Percentiles rank a stretch among this genome's conserved stretches.
These are phyloP conservation scores for Alviniconcha strummeri DNA, from an alignment of 2,888 invertebrate species.

Conservation along the genomic window DNA sequence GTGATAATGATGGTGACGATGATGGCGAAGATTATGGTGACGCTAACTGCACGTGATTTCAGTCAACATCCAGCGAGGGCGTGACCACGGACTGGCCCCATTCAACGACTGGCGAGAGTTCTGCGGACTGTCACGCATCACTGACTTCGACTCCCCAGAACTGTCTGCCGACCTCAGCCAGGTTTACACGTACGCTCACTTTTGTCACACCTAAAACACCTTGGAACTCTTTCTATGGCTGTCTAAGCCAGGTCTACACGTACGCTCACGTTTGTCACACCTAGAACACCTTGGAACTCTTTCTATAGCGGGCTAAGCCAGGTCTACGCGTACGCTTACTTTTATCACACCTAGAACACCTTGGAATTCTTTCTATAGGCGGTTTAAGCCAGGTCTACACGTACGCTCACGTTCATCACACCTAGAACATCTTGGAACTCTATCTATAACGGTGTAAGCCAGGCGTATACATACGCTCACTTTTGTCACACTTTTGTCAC, in stretches of 20 bases:
- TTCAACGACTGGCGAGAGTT: conserved; percentile 32
- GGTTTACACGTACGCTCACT: background rate
- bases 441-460: too few relatives aligned
- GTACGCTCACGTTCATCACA: background rate
- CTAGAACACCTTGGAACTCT: too few relatives aligned
- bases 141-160: background rate
- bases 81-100: conserved; percentile 33
- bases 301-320: too few relatives aligned
- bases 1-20: background rate
- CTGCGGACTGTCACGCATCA: conserved; percentile 23
- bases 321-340: background rate
- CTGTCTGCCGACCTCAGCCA: background rate
- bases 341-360: too few relatives aligned
- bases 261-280: background rate
- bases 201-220: too few relatives aligned
- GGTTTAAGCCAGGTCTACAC: background rate
- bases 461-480: background rate
- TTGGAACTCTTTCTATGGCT: too few relatives aligned
- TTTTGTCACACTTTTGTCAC: too few relatives aligned
- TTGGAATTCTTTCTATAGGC: too few relatives aligned
- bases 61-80: conserved; percentile 35
- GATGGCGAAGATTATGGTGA: too few relatives aligned
- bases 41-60: background rate
- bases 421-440: too few relatives aligned
- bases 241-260: background rate